Conservation (phyloP, 2,888 invertebrate genomes). For the Andrena marginata region DNA sequence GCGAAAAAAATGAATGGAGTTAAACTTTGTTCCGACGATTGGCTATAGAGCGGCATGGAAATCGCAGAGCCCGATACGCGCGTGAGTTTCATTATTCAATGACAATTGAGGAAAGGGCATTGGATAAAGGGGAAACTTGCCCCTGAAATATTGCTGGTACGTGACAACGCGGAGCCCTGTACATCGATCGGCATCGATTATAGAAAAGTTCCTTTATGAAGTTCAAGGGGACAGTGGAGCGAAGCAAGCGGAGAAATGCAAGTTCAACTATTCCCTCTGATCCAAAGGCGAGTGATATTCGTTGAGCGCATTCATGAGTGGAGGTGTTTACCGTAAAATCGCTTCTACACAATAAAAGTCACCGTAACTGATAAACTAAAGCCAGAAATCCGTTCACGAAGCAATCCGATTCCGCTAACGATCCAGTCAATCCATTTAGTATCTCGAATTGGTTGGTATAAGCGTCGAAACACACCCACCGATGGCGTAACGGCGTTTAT, state of each 20-base stretch:
- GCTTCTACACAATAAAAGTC: not conserved
- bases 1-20: not conserved
- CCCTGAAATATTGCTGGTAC: not conserved
- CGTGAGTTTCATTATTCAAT: not conserved
- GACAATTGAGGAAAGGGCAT: not conserved
- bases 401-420: not conserved
- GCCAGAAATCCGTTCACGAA: not conserved
- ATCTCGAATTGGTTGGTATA: constrained; percentile 4
- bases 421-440: not conserved
- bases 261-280: constrained; percentile 4
- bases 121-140: not conserved
- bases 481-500: not conserved
- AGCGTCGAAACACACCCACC: not conserved
- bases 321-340: not conserved
- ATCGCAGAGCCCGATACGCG: not conserved
- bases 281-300: not conserved
- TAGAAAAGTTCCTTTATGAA: constrained; percentile 11
- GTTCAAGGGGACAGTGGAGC: not conserved
- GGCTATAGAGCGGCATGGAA: not conserved
- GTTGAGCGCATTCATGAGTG: not conserved
- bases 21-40: not conserved
- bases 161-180: not conserved
- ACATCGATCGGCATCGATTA: constrained; percentile 24
- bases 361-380: not conserved
- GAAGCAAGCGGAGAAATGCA: not conserved